Conservation (phyloP, 2,888 invertebrate genomes). For the Nebria salina region DNA sequence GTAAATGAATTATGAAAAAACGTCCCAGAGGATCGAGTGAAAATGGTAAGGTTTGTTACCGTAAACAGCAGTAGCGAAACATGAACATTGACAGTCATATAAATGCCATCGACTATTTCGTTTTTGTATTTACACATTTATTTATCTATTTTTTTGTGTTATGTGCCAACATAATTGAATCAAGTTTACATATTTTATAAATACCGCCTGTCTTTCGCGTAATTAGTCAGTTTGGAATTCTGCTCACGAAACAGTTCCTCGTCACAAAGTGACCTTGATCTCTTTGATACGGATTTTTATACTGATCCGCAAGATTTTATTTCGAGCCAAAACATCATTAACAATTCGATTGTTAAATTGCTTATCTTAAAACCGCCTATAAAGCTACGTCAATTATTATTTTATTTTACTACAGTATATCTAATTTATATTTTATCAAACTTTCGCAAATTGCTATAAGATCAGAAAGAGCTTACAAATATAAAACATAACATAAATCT, state of each 20-base stretch:
- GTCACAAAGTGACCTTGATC: slow-evolving; percentile 36
- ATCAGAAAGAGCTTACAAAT: too few relatives aligned
- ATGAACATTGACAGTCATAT: neutral
- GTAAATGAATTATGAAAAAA: neutral
- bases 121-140: slow-evolving; percentile 9
- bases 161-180: slow-evolving; percentile 45
- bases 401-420: too few relatives aligned
- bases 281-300: neutral
- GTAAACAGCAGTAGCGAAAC: neutral
- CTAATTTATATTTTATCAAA: too few relatives aligned
- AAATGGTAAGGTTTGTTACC: neutral
- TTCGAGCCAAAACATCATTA: neutral
- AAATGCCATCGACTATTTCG: neutral
- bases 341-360: neutral
- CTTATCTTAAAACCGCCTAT: too few relatives aligned
- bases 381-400: too few relatives aligned
- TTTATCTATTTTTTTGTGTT: slow-evolving; percentile 12
- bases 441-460: too few relatives aligned
- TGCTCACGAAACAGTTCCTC: slow-evolving; percentile 27
- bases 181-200: slow-evolving; percentile 46
- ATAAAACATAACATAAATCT: too few relatives aligned
- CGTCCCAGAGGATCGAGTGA: neutral
- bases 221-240: slow-evolving; percentile 44
- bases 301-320: neutral
- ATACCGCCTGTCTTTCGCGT: slow-evolving; percentile 42